phyloP scores from a whole-genome alignment of 2,888 invertebrate species.

The Leucoptera coffeella region DNA sequence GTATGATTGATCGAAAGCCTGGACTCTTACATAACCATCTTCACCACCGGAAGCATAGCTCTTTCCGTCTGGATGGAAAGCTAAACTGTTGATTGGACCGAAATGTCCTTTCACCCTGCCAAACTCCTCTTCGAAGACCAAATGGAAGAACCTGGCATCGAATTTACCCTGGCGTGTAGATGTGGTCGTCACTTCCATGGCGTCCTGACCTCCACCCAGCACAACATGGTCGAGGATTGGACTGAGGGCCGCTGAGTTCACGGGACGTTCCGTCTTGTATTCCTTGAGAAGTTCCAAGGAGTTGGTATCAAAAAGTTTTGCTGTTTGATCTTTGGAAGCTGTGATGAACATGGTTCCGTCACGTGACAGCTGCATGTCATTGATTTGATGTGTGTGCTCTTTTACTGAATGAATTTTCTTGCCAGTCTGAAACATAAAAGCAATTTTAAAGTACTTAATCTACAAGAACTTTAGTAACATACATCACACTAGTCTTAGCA shows the following conservation, averaged over 20 bases:
- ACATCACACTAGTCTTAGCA: no score
- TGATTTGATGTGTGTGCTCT: slow-evolving; percentile 83
- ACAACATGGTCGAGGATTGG: slow-evolving; percentile 95
- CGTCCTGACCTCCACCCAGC: slow-evolving; percentile 98
- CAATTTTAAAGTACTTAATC: no score
- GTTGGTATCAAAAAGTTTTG: slow-evolving; percentile 89
- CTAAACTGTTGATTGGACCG: slow-evolving; percentile 97
- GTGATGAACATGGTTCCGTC: slow-evolving; percentile 96
- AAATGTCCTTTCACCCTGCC: slow-evolving; percentile 98
- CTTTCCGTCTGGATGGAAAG: slow-evolving; percentile 96
- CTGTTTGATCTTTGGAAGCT: slow-evolving; percentile 93
- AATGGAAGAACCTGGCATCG: slow-evolving; percentile 90
- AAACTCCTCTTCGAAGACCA: slow-evolving; percentile 96
- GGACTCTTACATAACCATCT: slow-evolving; percentile 95
- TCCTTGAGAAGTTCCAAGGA: slow-evolving; percentile 84
- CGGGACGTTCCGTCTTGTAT: slow-evolving; percentile 95
- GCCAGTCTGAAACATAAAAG: slow-evolving; percentile 58
- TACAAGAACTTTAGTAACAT: no score
- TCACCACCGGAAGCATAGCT: slow-evolving; percentile 97
- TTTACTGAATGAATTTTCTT: slow-evolving; percentile 71
- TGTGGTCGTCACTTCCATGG: slow-evolving; percentile 97
- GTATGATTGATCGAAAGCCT: slow-evolving; percentile 93
- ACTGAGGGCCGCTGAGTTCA: slow-evolving; percentile 96
- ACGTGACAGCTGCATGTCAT: slow-evolving; percentile 92
- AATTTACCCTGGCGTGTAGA: slow-evolving; percentile 94